Base-by-base conservation (phyloP, 2,113 vertebrate species). In the Lampris megalopsis region DNA sequence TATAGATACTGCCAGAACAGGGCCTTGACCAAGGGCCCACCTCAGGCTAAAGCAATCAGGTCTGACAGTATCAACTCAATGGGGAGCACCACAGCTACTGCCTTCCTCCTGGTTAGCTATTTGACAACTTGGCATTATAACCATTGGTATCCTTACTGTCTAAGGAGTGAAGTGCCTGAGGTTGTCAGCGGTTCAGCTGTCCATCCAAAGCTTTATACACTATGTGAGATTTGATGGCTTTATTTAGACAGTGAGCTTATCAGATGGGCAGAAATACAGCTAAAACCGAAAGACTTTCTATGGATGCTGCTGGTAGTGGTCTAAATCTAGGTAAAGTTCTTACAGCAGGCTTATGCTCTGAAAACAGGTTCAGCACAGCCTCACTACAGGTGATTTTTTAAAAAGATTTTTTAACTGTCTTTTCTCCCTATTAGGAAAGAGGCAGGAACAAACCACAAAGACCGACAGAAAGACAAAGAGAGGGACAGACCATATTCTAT, bases 21-120 rank as follows among this genome's bases (percentile, higher is more conserved):
- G 41, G 6, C 13, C 61, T 42, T 24, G n/a, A 63, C 61, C 42
- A 13, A 63, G 61, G 45, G 2, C 40, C 7, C 43, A 4, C 42
- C 61, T 42, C 61, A n/a, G 42, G 61, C 61, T 24, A 47, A n/a
- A 49, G 9, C 63, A 49, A 65, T 65, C 45, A 64, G 63, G 43
- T 48, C 59, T 35, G 59, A 13, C 4, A 9, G 38, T 45, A 64
- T 36, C 49, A 24, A 43, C 24, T 24, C 24, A 24, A 24, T 24
- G 24, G 24, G 24, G 24, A 24, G 24, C 24, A 24, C 24, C 24
- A 24, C 24, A 9, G 36, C 47, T 13, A 6, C 10, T 54, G 52
- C 11, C 36, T 5, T 7, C 36, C 47, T 52, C 42, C 24, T 24
- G 24, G 24, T 24, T 24, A 24, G 24, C 24, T 24, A 24, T 24